Evolutionary conservation across 2,797 vertebrate species (phyloP), one percentile per base, ranked within the genome.

Genomic region (Phrynocephalus guinanensis): DNA sequence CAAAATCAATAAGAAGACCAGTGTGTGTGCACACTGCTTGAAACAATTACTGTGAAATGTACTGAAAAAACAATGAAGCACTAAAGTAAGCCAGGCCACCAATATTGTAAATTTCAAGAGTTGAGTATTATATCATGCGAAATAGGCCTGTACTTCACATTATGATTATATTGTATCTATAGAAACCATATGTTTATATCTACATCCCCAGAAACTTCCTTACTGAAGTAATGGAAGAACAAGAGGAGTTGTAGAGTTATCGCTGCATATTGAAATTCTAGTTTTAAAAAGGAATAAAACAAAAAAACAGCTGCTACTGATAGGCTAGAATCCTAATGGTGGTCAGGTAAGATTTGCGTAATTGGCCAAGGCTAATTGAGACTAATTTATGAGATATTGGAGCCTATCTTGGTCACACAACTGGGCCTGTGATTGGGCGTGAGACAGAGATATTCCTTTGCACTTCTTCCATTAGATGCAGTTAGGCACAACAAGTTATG

Each of bases 11-110:
- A 88, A 79, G 75, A 84, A 66, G 3, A 48, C 38, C 56, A 28
- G 77, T 33, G 76, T 73, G 28, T 71, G 79, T 80, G 38, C 82
- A 13, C 79, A 22, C 60, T 66, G 72, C 82, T 88, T 67, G 82
- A 86, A 86, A 67, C 56, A 79, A 86, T 89, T 86, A 83, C 73
- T 83, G 76, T 26, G 71, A 86, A 89, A 83, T 52, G 56, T 44
- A 78, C 7, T 67, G 16, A 48, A 71, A 90, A 72, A 3, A 30
- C 28, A 70, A 79, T 22, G 81, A 73, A 9, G 7, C 82, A 28
- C 26, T 86, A 91, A 93, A 82, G 6, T 3, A 67, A 71, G 56
- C 6, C n/a, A 60, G 48, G 56, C 82, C 50, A 80, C 24, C 82
- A 90, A 91, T 79, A 24, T 11, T 60, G 26, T 76, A 44, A 28